Evolutionary conservation across 1,140 invertebrate genomes (phyloP), one percentile per base, ranked within the genome.

Genomic region (Drosophila ercepeae): DNA sequence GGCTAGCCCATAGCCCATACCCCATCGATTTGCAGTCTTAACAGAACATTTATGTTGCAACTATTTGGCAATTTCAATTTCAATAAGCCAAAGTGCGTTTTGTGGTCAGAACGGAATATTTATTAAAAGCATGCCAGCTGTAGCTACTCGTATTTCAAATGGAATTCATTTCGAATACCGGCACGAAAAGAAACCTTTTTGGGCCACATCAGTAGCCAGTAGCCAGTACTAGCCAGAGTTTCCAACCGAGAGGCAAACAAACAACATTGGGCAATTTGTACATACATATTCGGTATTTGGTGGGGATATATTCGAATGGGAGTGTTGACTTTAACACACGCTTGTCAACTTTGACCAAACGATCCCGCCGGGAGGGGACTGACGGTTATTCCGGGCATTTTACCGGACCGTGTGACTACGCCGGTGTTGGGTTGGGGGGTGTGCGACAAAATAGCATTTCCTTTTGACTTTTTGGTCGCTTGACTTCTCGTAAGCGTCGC

Each of bases 221-320:
- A n/a, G n/a, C n/a, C n/a, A n/a, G n/a, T n/a, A n/a, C n/a, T n/a
- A n/a, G n/a, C n/a, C n/a, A n/a, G n/a, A 41, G 34, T 36, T 42
- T 4, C 42, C 27, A 61, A 63, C 34, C 59, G 39, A 52, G 13
- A 42, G 11, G 44, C 51, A 51, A 73, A 73, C 59, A 86, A 76
- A 81, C 81, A 76, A 81, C 81, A 86, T 76, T 64, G 59, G 63
- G 54, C 76, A 88, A 86, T 86, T 84, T 86, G 81, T 88, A 86
- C 78, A 86, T 81, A 86, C 78, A 84, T n/a, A n/a, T n/a, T n/a
- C n/a, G n/a, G n/a, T 70, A 79, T 71, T 81, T 70, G 29, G 19
- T 18, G 29, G 16, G 34, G 23, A 39, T 65, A 29, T 39, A 42
- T 42, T 8, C 5, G 29, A 8, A 29, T n/a, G 14, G 42, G 34